Evolutionary conservation across 2,113 vertebrate species (phyloP).

Genomic region (Pelodiscus sinensis): DNA sequence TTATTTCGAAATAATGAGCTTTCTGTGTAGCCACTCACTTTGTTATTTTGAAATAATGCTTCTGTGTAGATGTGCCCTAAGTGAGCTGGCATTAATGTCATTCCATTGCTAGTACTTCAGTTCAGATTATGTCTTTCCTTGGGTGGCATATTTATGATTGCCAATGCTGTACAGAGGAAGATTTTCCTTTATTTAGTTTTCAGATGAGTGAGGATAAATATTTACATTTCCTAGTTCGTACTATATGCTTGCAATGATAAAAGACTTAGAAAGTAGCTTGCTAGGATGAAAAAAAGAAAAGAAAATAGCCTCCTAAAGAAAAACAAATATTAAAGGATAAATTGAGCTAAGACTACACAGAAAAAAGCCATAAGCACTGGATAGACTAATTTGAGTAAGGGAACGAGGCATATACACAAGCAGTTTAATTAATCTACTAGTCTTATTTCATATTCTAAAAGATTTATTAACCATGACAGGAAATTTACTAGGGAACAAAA

Average conservation of each 20-base stretch:
- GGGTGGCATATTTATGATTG: conserved; percentile 19
- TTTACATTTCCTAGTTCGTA: neutral
- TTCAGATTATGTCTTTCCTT: conserved; percentile 16
- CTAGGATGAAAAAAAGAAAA: neutral
- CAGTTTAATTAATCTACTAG: conserved; percentile 54
- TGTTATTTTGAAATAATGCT: no score
- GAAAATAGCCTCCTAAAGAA: neutral
- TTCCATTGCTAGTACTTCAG: conserved; percentile 20
- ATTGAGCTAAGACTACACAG: conserved; percentile 8
- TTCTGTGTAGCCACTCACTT: no score
- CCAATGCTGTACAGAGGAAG: conserved; percentile 11
- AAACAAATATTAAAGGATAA: conserved; percentile 22
- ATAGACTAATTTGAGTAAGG: conserved; percentile 25
- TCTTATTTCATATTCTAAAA: conserved; percentile 40
- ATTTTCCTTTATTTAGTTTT: conserved; percentile 37
- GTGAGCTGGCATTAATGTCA: conserved; percentile 1
- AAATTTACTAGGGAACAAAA: conserved; percentile 58
- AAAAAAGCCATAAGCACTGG: neutral
- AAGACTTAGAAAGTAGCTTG: conserved; percentile 24
- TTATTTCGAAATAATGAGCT: no score
- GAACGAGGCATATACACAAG: conserved; percentile 27
- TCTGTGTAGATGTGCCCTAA: no score
- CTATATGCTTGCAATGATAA: conserved; percentile 21
- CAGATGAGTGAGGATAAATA: neutral
- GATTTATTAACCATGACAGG: conserved; percentile 65